Evolutionary conservation across 1,140 invertebrate genomes (phyloP), one percentile per base, ranked within the genome.

Genomic region (Pantala flavescens): DNA sequence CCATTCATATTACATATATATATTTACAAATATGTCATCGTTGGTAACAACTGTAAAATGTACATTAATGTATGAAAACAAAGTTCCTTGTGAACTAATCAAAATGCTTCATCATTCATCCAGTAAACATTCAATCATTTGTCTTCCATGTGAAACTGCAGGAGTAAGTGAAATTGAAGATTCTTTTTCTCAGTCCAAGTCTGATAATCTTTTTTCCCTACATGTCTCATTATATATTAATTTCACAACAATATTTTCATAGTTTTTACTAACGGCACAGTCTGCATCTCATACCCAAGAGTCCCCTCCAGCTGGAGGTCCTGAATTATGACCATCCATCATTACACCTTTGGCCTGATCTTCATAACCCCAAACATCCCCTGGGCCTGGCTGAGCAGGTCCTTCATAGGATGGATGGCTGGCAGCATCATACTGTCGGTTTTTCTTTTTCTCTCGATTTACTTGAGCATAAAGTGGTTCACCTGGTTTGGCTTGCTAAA

Each of bases 391-490:
- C 28, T 71, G 74, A 43, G 79, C 79, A 71, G 80, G 80, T 72
- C 80, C 81, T 70, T 83, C 79, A 76, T 80, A 80, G 77, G 79
- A 79, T 80, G 81, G 80, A 79, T 81, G 80, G 80, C 82, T 81
- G 79, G 84, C 80, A 82, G 84, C 81, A 79, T 85, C 85, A 79
- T 83, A 85, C 79, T 87, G 87, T 75, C 88, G 85, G 81, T 88
- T 89, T 79, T 89, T 88, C 82, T 91, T 91, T 84, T 90, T 91
- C 81, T 91, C 90, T 82, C 90, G 87, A 81, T 92, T 91, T 78
- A 92, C 90, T 86, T 92, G 90, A 81, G 90, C 90, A 83, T 92
- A 92, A 63, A 92, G 84, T 78, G 90, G 90, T 84, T 91, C 90
- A 79, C 86, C 86, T 77, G 87, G 84, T 83, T 87, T 86, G 78